phyloP scores from a whole-genome alignment of 2,888 invertebrate genomes.

The Athalia circularis region DNA sequence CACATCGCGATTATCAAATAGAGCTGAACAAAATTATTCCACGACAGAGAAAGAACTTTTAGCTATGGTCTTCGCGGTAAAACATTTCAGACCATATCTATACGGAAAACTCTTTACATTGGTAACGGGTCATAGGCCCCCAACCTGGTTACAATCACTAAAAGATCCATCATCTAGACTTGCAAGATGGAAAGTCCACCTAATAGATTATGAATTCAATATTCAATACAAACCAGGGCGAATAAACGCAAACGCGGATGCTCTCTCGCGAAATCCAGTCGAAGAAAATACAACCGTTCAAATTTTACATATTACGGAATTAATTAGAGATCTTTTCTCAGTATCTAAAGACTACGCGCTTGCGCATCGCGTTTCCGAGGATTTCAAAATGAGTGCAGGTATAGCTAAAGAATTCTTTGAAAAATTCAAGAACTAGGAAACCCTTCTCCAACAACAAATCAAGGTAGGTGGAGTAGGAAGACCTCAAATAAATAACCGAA shows the following conservation, averaged over 20 bases:
- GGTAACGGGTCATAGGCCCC: slow-evolving; percentile 50
- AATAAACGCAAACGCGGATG: no score
- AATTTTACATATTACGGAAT: no score
- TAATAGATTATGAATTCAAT: slow-evolving; percentile 43
- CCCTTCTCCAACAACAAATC: not conserved
- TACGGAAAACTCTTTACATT: slow-evolving; percentile 50
- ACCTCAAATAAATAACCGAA: not conserved
- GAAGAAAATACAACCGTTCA: no score
- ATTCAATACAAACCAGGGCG: slow-evolving; percentile 44
- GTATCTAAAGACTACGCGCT: no score
- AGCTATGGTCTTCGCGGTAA: slow-evolving; percentile 50
- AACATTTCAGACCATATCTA: slow-evolving; percentile 52
- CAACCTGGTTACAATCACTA: slow-evolving; percentile 43
- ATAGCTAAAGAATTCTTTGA: slow-evolving; percentile 19
- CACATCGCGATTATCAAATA: slow-evolving; percentile 48
- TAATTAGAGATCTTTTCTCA: no score
- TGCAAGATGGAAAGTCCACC: slow-evolving; percentile 43
- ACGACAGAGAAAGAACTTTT: slow-evolving; percentile 50
- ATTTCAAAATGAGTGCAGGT: slow-evolving; percentile 31
- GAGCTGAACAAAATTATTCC: slow-evolving; percentile 50
- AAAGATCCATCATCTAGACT: slow-evolving; percentile 44
- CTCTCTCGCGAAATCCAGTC: no score
- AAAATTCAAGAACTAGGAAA: not conserved
- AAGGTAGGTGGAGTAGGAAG: slow-evolving; percentile 16
- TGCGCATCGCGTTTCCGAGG: no score